A percentile compares a stretch with the other conserved stretches of the same genome.
Conservation (phyloP, 2,113 vertebrate species). For the Saguinus midas region DNA sequence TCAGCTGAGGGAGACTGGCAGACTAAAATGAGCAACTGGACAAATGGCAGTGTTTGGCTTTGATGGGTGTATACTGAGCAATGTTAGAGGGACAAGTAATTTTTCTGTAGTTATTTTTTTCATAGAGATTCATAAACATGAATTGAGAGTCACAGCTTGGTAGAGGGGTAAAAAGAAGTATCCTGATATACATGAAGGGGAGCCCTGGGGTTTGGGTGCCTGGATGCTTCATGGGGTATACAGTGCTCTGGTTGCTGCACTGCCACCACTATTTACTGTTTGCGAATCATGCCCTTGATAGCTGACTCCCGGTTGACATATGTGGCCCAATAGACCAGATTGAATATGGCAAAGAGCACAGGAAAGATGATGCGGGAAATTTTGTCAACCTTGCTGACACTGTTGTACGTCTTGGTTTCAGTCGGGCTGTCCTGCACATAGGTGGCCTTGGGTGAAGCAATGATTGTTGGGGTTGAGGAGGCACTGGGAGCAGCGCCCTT, state of each 20-base stretch:
- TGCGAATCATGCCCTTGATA: conserved; percentile 94
- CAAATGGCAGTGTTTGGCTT: conserved; percentile 52
- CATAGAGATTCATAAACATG: conserved; percentile 60
- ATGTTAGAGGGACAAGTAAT: conserved; percentile 72
- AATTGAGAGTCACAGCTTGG: conserved; percentile 54
- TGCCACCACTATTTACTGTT: conserved; percentile 84
- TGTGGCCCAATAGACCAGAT: conserved; percentile 98
- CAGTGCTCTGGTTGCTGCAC: conserved; percentile 61
- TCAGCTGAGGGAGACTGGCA: conserved; percentile 13
- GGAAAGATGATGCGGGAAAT: conserved; percentile 99
- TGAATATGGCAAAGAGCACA: conserved; percentile 98
- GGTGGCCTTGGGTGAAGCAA: conserved; percentile 83
- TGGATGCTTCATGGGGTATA: conserved; percentile 79
- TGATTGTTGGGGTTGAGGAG: conserved; percentile 73
- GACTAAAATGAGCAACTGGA: conserved; percentile 45
- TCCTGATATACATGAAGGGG: conserved; percentile 60
- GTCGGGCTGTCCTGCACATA: conserved; percentile 92
- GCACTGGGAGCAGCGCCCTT: conserved; percentile 87
- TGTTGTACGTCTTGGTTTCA: conserved; percentile 98
- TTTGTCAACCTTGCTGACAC: conserved; percentile 99
- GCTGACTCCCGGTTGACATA: conserved; percentile 97
- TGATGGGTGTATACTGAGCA: conserved; percentile 42
- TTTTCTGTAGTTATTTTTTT: conserved; percentile 52
- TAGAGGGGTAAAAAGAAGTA: conserved; percentile 49
- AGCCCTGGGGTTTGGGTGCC: conserved; percentile 71